Evolutionary conservation across 2,888 invertebrate genomes (phyloP), one percentile per base, ranked within the genome.

Genomic region (Pseudeuparius sepicola): DNA sequence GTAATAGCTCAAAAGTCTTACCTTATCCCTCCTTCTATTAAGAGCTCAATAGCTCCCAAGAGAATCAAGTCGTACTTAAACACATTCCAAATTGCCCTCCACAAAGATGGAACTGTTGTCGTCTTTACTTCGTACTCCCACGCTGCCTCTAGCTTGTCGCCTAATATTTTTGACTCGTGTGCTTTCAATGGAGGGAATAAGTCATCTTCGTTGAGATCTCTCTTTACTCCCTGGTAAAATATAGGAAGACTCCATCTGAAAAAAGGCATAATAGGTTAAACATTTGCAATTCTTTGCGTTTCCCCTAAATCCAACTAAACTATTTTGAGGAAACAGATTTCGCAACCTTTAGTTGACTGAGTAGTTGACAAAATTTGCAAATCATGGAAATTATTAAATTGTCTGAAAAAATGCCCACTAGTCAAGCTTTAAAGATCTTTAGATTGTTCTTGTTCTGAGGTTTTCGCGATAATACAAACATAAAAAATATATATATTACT

Each of bases 201-300:
- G 49, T 71, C 70, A 24, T 61, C 56, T 33, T 65, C 61, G 27
- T 58, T 59, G 25, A 71, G 49, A 36, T 68, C 66, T 30, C 58
- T 58, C 41, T 53, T 63, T 24, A 53, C 52, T 2, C 70, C 70
- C 47, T 62, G 60, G 15, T 52, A 45, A 44, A 71, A 66, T 15
- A 66, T 50, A 2, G 64, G 63, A 20, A 65, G 52, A 3, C 65
- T 53, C 68, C 69, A 71, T 50, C 69, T 68, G 45, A 37, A 61
- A 56, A 3, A 80, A 24, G 35, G 17, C 3, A 4, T 10, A 36
- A 31, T 9, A 14, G 20, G 7, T 20, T 20, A 9, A 16, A 9
- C 9, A 6, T n/a, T 29, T 29, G n/a, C n/a, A n/a, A n/a, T n/a
- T n/a, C n/a, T n/a, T n/a, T n/a, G n/a, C n/a, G n/a, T n/a, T n/a